Conservation (phyloP, 2,113 vertebrate species). For the Crotalus helleri region DNA sequence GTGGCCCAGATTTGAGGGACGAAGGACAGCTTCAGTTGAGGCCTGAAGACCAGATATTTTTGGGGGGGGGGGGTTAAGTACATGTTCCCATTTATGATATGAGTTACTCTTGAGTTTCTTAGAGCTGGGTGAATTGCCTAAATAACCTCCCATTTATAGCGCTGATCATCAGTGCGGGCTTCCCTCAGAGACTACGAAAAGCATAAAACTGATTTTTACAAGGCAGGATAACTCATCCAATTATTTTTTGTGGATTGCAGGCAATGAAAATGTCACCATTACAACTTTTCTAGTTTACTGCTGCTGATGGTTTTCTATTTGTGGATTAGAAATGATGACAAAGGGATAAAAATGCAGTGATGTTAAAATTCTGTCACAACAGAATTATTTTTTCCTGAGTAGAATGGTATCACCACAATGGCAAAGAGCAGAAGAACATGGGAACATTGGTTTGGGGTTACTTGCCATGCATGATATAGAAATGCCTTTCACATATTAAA, state of each 20-base stretch:
- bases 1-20: not conserved
- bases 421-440: too few relatives aligned
- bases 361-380: not conserved
- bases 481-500: not conserved
- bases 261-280: not conserved
- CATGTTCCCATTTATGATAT: not conserved
- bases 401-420: not conserved
- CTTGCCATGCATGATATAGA: not conserved
- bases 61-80: not conserved
- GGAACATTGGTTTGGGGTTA: not conserved
- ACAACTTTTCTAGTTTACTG: not conserved
- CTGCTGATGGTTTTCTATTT: not conserved
- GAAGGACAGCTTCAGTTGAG: not conserved
- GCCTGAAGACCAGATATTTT: not conserved
- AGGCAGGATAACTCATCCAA: not conserved
- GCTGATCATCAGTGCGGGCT: not conserved
- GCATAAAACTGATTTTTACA: not conserved
- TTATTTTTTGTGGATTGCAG: constrained; percentile 2
- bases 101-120: not conserved
- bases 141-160: not conserved
- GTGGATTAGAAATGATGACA: not conserved
- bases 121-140: not conserved
- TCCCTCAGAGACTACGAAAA: not conserved
- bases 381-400: not conserved
- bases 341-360: not conserved